Base-by-base conservation (phyloP, 2,888 invertebrate species). In the Tetragonisca angustula region DNA sequence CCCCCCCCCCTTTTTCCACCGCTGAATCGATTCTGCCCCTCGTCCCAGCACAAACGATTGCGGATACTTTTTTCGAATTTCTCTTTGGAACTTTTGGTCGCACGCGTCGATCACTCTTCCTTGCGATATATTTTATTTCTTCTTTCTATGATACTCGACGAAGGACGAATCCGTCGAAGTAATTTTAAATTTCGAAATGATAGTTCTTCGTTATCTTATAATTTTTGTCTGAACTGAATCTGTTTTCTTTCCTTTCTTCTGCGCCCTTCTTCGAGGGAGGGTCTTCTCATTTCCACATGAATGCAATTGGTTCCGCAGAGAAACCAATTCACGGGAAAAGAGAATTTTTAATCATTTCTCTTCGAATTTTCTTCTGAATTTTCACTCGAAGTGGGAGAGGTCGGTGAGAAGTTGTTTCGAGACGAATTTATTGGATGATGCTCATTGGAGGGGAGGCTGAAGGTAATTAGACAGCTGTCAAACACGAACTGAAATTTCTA, bases 381-480 rank as follows among this genome's bases (percentile, higher is more conserved):
- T 15, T 6, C 32, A 36, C 36, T 11, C 43, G 9, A 9, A 11
- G 43, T 9, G 43, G 9, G 36, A 6, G 4, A 36, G 36, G 36
- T 36, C 36, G 36, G 36, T 36, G 36, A 21, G 27, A 27, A 54
- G 61, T 61, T n/a, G 43, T n/a, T 17, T 0, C 2, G 21, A n/a
- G 21, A 4, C 9, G 11, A n/a, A n/a, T 70, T 65, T 27, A 61
- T 49, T 27, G 5, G 21, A 62, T 19, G 68, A 43, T 59, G 36
- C 50, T 32, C 4, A 27, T 32, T n/a, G 56, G 27, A 43, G 15
- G 11, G 54, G 4, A 6, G 36, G 80, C 27, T 36, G 59, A 27
- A 32, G 52, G 69, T 69, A 69, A 81, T 81, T 62, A 74, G 54
- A 73, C 73, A 73, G 62, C 43, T 21, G 52, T 27, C 64, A 69